These are phyloP conservation scores for Pachycephala philippinensis DNA, from an alignment of 2,113 vertebrate genomes.

Conservation along the genomic window DNA sequence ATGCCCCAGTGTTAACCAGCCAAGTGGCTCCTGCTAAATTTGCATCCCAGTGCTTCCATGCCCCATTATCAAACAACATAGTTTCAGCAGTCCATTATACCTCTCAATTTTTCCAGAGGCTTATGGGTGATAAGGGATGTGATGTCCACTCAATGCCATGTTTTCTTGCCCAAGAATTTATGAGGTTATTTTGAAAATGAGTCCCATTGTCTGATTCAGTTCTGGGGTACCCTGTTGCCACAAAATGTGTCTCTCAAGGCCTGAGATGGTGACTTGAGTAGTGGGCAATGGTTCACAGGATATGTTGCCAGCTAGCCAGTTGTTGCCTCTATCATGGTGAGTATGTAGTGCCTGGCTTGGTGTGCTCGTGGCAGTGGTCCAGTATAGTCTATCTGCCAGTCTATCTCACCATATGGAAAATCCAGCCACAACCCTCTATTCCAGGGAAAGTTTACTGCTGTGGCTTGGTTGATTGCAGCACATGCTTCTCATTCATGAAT, in stretches of 20 bases:
- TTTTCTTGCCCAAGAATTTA: neutral
- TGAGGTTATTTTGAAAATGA: neutral
- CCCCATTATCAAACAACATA: neutral
- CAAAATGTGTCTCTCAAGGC: neutral
- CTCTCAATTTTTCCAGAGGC: neutral
- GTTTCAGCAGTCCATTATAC: neutral
- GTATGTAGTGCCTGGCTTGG: neutral
- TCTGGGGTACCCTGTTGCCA: neutral
- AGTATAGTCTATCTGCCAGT: neutral
- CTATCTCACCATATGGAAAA: neutral
- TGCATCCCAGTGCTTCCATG: neutral
- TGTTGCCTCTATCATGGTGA: neutral
- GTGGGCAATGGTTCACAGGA: neutral
- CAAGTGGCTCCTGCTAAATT: neutral
- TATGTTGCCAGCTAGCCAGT: neutral
- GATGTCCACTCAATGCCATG: neutral
- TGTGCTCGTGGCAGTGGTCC: neutral
- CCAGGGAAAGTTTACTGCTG: neutral
- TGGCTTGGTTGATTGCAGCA: neutral
- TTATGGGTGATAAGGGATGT: neutral
- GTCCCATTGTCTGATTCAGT: fast-evolving
- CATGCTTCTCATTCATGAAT: neutral
- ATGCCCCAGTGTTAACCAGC: neutral
- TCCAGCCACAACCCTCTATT: neutral
- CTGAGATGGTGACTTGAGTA: neutral